A percentile compares a stretch with the other conserved stretches of the same genome.
phyloP scores from a whole-genome alignment of 2,113 vertebrate genomes.

The Rallus limicola region DNA sequence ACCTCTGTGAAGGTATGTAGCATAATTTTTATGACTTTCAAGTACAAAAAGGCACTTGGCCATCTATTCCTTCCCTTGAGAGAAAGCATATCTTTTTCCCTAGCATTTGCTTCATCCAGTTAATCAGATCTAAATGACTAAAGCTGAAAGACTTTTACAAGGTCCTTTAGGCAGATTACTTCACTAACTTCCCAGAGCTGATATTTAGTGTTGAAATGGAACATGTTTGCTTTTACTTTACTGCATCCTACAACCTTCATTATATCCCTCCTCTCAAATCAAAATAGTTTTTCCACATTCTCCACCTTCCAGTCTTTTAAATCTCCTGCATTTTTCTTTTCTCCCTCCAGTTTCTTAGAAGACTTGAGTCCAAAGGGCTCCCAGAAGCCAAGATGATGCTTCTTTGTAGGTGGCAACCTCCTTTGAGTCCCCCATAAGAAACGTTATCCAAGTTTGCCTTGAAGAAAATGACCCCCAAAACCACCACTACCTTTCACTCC shows the following conservation, averaged over 20 bases:
- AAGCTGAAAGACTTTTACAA: not conserved
- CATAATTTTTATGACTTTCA: not conserved
- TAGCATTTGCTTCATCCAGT: not conserved
- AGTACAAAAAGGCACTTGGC: not conserved
- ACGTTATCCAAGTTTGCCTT: not conserved
- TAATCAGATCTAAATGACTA: not conserved
- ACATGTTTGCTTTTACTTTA: not conserved
- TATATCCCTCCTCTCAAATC: not conserved
- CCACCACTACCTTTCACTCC: conserved; percentile 40
- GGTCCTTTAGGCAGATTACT: not conserved
- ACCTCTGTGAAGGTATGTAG: not conserved
- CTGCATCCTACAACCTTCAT: not conserved
- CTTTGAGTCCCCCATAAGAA: not conserved
- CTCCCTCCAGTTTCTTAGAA: not conserved
- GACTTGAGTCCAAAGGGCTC: not conserved
- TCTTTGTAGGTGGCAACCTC: not conserved
- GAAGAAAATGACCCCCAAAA: not conserved
- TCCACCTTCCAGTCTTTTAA: not conserved
- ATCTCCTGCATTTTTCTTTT: not conserved
- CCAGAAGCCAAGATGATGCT: not conserved
- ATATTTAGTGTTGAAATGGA: not conserved
- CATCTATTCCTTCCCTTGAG: not conserved
- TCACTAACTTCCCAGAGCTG: not conserved
- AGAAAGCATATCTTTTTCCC: not conserved
- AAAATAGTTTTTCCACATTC: not conserved